Evolutionary conservation across 1,140 invertebrate genomes (phyloP).

Genomic region (Stenopsyche tienmushanensis): DNA sequence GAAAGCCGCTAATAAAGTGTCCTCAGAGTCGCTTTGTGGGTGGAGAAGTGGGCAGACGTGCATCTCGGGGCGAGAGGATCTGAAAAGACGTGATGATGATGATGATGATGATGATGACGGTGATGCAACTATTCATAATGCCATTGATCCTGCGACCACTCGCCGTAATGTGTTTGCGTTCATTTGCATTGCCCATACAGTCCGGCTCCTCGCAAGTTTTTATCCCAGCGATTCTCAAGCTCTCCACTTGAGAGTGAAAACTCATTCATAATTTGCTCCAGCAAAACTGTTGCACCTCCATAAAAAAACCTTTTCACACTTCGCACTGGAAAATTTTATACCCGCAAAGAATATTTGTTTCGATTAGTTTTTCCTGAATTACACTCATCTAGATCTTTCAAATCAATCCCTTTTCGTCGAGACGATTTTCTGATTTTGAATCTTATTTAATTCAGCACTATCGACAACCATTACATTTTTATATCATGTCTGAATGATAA

Average conservation of each 20-base stretch:
- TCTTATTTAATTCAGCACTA: too few species aligned
- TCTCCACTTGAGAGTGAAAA: too few species aligned
- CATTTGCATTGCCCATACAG: constrained; percentile 29
- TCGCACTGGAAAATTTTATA: not conserved
- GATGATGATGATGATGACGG: constrained; percentile 20
- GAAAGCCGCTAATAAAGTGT: constrained; percentile 35
- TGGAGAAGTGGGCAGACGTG: constrained; percentile 25
- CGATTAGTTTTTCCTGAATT: too few species aligned
- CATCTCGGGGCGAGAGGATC: constrained; percentile 13
- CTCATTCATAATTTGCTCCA: not conserved
- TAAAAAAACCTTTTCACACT: not conserved
- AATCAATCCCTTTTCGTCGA: too few species aligned
- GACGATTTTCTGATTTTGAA: too few species aligned
- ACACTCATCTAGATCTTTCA: too few species aligned
- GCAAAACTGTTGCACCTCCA: not conserved
- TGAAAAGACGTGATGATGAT: constrained; percentile 17
- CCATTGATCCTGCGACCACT: constrained; percentile 29
- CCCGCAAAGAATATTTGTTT: too few species aligned
- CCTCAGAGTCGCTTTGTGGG: constrained; percentile 30
- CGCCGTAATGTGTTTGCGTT: constrained; percentile 39
- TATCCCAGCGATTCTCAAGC: constrained; percentile 8
- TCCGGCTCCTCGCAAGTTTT: constrained; percentile 6
- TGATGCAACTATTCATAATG: constrained; percentile 32
- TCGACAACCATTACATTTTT: too few species aligned
- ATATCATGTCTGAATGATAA: too few species aligned